A percentile compares a stretch with the other conserved stretches of the same genome.
phyloP scores from a whole-genome alignment of 2,888 invertebrate genomes.

The Melinaea menophilus region DNA sequence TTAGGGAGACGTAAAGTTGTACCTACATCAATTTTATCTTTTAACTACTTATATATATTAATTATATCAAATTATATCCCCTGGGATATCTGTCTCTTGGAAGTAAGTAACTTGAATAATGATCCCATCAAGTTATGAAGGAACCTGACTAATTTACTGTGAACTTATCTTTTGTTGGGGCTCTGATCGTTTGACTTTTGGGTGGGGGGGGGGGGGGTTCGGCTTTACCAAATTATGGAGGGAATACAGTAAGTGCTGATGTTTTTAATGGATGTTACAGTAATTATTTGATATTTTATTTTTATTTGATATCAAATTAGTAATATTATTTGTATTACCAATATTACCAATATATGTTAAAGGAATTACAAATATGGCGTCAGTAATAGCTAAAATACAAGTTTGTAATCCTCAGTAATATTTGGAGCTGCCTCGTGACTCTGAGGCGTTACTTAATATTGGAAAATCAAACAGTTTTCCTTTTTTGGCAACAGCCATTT shows the following conservation, averaged over 20 bases:
- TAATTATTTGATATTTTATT: too few species aligned
- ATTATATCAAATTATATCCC: neutral
- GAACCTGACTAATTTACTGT: constrained; percentile 23
- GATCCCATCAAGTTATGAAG: constrained; percentile 4
- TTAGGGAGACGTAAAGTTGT: constrained; percentile 16
- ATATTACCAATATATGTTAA: too few species aligned
- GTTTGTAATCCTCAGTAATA: too few species aligned
- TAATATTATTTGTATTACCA: too few species aligned
- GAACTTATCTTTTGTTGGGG: constrained; percentile 31
- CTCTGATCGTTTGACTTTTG: constrained; percentile 6
- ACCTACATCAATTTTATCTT: neutral
- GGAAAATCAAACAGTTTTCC: too few species aligned
- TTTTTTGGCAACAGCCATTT: too few species aligned
- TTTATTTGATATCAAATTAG: too few species aligned
- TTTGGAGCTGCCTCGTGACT: too few species aligned
- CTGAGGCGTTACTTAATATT: too few species aligned
- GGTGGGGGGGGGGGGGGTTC: neutral
- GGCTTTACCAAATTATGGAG: neutral
- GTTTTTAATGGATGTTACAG: neutral
- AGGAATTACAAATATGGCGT: too few species aligned
- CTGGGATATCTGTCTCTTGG: constrained; percentile 34
- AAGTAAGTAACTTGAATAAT: constrained; percentile 40
- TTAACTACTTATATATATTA: neutral
- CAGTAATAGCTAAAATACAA: too few species aligned
- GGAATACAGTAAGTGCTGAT: neutral